Base-by-base conservation (phyloP, 2,113 vertebrate genomes). In the Prietella phreatophila region DNA sequence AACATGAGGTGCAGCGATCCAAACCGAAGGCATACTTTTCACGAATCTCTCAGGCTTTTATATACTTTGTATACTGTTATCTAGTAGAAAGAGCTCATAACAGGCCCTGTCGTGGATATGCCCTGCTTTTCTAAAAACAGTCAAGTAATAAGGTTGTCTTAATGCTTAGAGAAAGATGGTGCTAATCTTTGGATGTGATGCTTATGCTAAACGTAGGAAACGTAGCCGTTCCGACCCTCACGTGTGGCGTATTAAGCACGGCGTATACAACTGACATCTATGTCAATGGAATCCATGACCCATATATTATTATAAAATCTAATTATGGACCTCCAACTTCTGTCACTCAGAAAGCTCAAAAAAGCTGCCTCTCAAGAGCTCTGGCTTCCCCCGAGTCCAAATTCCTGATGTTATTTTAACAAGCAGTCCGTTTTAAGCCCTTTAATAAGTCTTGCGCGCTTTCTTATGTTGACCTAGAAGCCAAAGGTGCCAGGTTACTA, bases 231-330 rank as follows among this genome's bases (percentile, higher is more conserved):
- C 60, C 7, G 39, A 36, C 61, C 8, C 13, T 83, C 82, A 60
- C 47, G 20, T 84, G 83, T 17, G 22, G 42, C 63, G 22, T 15
- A 47, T 47, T 53, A 53, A 50, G 27, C 27, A 20, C 63, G 33
- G 7, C 3, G 15, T 47, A 30, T 33, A 82, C 33, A 60, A 39
- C 30, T 53, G 36, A 47, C 36, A 67, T 61, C 33, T 47, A 20
- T 33, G 27, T n/a, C 22, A 50, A 36, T 30, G 78, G 78, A 81
- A 81, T 56, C 78, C 78, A 19, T 56, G 78, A 82, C 80, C 80
- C 80, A 60, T 82, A 60, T 81, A 81, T 33, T 80, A 80, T 56
- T 80, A 7, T 25, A 55, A 50, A 78, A 81, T 81, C 78, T 55
- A 81, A 81, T 82, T 60, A 82, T 36, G 30, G 20, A 39, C 55